Percentiles rank a stretch among this genome's conserved stretches.
These are phyloP conservation scores for Ochotona princeps DNA, from an alignment of 2,113 vertebrate species.

Conservation along the genomic window DNA sequence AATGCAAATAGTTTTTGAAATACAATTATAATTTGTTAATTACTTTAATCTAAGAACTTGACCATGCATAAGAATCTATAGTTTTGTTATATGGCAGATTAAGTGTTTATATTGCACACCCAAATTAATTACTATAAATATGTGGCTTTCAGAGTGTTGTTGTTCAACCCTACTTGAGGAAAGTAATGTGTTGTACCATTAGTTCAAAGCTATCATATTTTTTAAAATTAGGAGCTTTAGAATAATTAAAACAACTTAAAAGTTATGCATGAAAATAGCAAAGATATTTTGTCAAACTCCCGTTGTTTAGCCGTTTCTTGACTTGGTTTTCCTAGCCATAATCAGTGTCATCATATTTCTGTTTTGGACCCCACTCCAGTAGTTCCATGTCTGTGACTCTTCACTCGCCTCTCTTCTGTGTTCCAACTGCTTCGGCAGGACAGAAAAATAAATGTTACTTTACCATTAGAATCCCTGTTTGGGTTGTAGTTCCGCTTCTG, in stretches of 20 bases:
- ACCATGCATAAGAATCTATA: neutral
- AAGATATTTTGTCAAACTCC: conserved; percentile 4
- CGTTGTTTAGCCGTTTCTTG: conserved; percentile 27
- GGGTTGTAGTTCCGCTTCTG: neutral
- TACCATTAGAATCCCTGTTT: neutral
- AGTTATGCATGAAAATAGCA: conserved; percentile 45
- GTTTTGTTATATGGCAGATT: neutral
- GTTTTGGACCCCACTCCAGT: neutral
- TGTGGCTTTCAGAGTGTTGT: conserved; percentile 24
- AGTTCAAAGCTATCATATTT: neutral
- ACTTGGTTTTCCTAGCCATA: neutral
- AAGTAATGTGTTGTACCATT: neutral
- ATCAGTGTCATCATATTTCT: neutral
- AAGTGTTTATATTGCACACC: conserved; percentile 3
- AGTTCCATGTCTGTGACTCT: neutral
- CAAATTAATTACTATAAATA: neutral
- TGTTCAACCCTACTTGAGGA: neutral
- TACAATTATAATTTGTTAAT: neutral
- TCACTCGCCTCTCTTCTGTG: neutral
- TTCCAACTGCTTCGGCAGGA: neutral
- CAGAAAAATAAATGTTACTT: neutral
- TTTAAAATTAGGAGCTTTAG: conserved; percentile 7
- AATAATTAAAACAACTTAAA: conserved; percentile 22
- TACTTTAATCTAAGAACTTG: neutral
- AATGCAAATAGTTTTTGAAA: conserved; percentile 18